Base-by-base conservation (phyloP, 2,113 vertebrate genomes). In the Hypocryptadius cinnamomeus region DNA sequence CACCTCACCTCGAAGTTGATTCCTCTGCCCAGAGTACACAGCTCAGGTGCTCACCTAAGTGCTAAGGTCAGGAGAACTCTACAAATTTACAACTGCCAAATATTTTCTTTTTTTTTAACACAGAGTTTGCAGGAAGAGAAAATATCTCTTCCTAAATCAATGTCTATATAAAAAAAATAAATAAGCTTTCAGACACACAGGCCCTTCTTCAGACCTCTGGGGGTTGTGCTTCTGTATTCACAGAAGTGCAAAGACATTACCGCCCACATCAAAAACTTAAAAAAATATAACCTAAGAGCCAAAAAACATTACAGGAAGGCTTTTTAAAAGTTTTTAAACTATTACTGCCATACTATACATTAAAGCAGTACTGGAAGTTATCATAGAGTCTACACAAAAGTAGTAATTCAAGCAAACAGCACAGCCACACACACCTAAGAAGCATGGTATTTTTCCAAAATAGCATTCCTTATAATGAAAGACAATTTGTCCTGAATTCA, bases 251-350 rank as follows among this genome's bases (percentile, higher is more conserved):
- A 81, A 66, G 15, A 20, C 21, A 77, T 11, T 77, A 50, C 33
- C 3, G 6, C 19, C 4, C 33, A 44, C 10, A 31, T 37, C 9
- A 79, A 44, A 54, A 35, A n/a, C 13, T 64, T 35, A 3, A 17
- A 51, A 37, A 68, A 21, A 35, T 1, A 6, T 4, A 73, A 10
- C 0, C 0, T 12, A 45, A 59, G 16, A 81, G 8, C 14, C 23
- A 83, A 77, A 87, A 86, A 50, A 17, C 3, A 66, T 13, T 15
- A 72, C 8, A 74, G n/a, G 74, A 90, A 25, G 1, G 5, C 15
- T 70, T 12, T 23, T 21, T 8, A 0, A 2, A 61, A 8, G 10
- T 21, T 73, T 63, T 50, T 15, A 27, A 79, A 71, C 30, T 74
- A 44, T n/a, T 60, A 57, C 9, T 35, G 35, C 16, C 22, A 17